Percentiles rank a stretch among this genome's conserved stretches.
Evolutionary conservation across 2,113 vertebrate genomes (phyloP).

Genomic region (Rallus limicola): DNA sequence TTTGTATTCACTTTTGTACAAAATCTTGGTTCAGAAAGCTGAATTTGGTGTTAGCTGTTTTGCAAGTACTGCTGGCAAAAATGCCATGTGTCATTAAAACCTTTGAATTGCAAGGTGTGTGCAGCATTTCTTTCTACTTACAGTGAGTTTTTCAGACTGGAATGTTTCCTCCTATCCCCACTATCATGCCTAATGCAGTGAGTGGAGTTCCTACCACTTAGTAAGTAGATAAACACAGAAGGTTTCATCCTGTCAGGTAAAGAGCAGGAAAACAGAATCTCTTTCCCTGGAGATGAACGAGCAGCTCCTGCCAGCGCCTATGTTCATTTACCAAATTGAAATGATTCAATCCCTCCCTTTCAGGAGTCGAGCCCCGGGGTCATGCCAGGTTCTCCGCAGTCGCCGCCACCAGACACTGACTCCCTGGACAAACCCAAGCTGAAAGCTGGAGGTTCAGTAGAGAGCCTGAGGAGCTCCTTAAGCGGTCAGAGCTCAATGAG

Average conservation of each 20-base stretch:
- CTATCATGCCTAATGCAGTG: neutral
- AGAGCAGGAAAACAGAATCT: neutral
- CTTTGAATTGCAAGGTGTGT: neutral
- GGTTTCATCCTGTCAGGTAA: neutral
- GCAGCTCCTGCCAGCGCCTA: neutral
- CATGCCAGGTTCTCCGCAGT: conserved; percentile 82
- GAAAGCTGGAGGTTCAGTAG: conserved; percentile 94
- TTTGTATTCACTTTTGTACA: neutral
- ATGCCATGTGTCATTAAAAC: neutral
- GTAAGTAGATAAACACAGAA: neutral
- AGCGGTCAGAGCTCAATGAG: conserved; percentile 99
- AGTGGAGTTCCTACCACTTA: neutral
- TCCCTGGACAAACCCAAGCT: conserved; percentile 94
- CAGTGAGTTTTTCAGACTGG: neutral
- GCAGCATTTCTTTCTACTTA: neutral
- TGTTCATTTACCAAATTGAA: neutral
- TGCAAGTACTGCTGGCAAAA: neutral
- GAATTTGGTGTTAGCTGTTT: neutral
- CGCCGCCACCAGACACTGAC: conserved; percentile 82
- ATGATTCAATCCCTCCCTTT: conserved; percentile 5
- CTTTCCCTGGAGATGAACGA: neutral
- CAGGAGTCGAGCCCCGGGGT: conserved; percentile 87
- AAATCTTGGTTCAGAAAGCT: neutral
- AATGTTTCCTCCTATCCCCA: neutral
- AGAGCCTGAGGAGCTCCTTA: conserved; percentile 95